Evolutionary conservation across 2,113 vertebrate species (phyloP).

Genomic region (Elgaria multicarinata): DNA sequence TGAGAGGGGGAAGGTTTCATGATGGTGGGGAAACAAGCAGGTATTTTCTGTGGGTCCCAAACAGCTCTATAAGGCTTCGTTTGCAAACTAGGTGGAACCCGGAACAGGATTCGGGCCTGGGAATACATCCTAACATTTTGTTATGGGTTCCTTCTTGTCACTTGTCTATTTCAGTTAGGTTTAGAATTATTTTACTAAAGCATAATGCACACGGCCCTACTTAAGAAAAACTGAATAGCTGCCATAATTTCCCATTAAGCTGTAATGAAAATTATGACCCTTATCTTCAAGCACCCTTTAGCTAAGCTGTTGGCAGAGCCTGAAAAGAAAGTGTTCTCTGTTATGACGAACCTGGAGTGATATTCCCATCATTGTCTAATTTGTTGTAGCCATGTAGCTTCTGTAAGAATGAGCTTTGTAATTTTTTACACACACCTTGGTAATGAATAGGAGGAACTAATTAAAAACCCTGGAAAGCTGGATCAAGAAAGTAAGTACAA

Average conservation of each 20-base stretch:
- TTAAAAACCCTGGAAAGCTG: conserved; percentile 16
- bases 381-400: neutral
- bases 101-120: neutral
- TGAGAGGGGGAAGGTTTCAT: no score
- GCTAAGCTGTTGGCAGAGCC: neutral
- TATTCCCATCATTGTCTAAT: neutral
- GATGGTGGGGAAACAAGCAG: no score
- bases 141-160: neutral
- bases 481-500: neutral
- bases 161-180: neutral
- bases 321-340: neutral
- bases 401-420: neutral
- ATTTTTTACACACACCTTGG: neutral
- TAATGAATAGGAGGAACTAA: conserved; percentile 15
- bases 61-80: no score
- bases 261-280: neutral
- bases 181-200: neutral
- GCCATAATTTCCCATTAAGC: neutral
- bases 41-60: no score
- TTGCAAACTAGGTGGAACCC: no score
- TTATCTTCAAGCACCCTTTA: neutral
- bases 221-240: neutral
- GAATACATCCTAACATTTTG: neutral
- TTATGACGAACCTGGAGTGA: neutral
- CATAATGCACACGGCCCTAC: neutral